Conservation (phyloP, 2,888 invertebrate genomes). For the Drosophila monieri region DNA sequence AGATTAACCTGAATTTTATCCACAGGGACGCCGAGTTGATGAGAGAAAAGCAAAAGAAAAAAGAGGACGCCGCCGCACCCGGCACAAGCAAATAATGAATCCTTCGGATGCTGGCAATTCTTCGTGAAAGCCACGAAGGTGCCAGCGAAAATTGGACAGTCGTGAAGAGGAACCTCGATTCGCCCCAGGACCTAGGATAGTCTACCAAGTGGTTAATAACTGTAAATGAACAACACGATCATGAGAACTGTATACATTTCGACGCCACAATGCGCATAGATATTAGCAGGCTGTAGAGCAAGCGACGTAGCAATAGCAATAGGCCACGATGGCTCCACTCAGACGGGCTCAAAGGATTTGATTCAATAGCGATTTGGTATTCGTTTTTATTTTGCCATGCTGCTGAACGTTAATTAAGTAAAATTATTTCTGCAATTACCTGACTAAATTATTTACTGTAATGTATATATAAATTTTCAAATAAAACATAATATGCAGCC, state of each 20-base stretch:
- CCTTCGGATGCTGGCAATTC: conserved; percentile 29
- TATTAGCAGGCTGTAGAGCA: conserved; percentile 38
- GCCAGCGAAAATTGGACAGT: conserved; percentile 50
- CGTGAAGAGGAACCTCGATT: conserved; percentile 20
- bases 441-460: conserved; percentile 75
- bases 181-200: conserved; percentile 24
- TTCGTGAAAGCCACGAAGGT: conserved; percentile 30
- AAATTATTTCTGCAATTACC: conserved; percentile 64
- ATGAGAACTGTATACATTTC: conserved; percentile 34
- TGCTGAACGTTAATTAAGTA: conserved; percentile 43
- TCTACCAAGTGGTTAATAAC: conserved; percentile 28
- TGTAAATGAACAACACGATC: conserved; percentile 28
- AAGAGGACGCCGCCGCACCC: conserved; percentile 84
- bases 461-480: conserved; percentile 67
- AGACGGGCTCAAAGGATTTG: conserved; percentile 29
- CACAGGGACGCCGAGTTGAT: conserved; percentile 93
- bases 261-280: conserved; percentile 36
- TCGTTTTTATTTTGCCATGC: conserved; percentile 38
- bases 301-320: conserved; percentile 14
- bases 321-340: conserved; percentile 9
- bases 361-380: conserved; percentile 24
- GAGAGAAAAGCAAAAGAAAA: conserved; percentile 94
- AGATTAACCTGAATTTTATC: not conserved
- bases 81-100: conserved; percentile 66
- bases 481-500: conserved; percentile 74